phyloP scores from a whole-genome alignment of 2,888 invertebrate species.

The Yponomeuta sedellus region DNA sequence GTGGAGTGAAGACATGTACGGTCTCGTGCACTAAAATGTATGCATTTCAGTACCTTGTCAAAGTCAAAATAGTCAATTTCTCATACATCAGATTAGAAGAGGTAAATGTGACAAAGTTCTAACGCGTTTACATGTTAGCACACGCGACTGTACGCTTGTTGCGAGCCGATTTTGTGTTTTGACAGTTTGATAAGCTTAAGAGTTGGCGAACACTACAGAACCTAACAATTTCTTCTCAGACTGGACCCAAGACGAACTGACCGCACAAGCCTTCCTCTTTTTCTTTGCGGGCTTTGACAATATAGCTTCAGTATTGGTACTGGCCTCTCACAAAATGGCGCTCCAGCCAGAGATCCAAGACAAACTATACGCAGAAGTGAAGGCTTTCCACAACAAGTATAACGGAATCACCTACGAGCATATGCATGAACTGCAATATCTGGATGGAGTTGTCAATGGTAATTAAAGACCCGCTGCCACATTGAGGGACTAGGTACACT shows the following conservation, averaged over 20 bases:
- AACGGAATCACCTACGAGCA: conserved; percentile 20
- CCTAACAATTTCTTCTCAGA: conserved; percentile 36
- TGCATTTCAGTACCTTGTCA: too few species aligned
- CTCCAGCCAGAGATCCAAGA: conserved; percentile 53
- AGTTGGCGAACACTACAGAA: too few species aligned
- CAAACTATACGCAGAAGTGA: conserved; percentile 5
- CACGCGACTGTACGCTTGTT: too few species aligned
- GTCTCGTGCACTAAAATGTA: too few species aligned
- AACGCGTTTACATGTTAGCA: too few species aligned
- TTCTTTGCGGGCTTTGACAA: conserved; percentile 68
- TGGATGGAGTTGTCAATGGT: conserved; percentile 57
- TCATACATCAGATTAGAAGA: too few species aligned
- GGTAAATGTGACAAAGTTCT: too few species aligned
- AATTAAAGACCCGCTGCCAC: background rate
- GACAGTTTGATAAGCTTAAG: too few species aligned
- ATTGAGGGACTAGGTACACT: background rate
- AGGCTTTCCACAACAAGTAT: conserved; percentile 16
- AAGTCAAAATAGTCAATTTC: too few species aligned
- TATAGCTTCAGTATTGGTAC: conserved; percentile 47
- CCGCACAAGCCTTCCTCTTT: conserved; percentile 63
- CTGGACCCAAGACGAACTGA: conserved; percentile 54
- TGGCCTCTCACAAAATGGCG: conserved; percentile 47
- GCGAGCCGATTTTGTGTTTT: too few species aligned
- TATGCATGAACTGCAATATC: conserved; percentile 44
- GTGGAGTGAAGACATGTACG: too few species aligned